phyloP scores from a whole-genome alignment of 2,113 vertebrate genomes.

The Ceyx cyanopectus region DNA sequence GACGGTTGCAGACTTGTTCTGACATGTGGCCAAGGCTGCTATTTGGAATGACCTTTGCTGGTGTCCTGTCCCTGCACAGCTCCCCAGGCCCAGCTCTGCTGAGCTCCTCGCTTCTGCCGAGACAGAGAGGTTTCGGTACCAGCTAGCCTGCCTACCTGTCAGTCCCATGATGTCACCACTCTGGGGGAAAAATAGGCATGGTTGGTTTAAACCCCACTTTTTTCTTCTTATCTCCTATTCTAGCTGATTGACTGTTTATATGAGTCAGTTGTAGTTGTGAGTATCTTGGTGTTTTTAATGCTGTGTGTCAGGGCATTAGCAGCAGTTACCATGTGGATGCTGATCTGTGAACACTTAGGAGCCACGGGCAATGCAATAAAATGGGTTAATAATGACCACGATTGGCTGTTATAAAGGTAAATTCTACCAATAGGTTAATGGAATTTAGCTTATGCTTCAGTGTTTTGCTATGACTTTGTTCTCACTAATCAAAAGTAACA shows the following conservation, averaged over 20 bases:
- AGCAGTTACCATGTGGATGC: neutral
- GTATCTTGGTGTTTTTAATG: neutral
- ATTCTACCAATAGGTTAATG: neutral
- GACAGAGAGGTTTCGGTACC: neutral
- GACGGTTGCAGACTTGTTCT: neutral
- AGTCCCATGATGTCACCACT: neutral
- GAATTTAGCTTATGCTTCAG: neutral
- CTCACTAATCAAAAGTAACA: neutral
- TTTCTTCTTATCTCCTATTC: neutral
- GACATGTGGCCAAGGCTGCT: neutral
- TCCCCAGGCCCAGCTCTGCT: neutral
- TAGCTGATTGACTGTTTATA: neutral
- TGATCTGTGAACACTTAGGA: neutral
- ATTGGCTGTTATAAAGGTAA: neutral
- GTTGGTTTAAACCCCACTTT: neutral
- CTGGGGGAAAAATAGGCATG: accelerated
- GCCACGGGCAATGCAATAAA: neutral
- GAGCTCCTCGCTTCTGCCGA: neutral
- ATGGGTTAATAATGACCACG: neutral
- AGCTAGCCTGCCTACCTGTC: neutral
- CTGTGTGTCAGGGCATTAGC: neutral
- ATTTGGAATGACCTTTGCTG: neutral
- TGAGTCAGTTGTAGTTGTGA: accelerated
- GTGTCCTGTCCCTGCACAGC: neutral
- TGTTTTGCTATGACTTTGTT: neutral